These are phyloP conservation scores for Nomada ferruginata DNA, from an alignment of 2,888 invertebrate species.

Conservation along the genomic window DNA sequence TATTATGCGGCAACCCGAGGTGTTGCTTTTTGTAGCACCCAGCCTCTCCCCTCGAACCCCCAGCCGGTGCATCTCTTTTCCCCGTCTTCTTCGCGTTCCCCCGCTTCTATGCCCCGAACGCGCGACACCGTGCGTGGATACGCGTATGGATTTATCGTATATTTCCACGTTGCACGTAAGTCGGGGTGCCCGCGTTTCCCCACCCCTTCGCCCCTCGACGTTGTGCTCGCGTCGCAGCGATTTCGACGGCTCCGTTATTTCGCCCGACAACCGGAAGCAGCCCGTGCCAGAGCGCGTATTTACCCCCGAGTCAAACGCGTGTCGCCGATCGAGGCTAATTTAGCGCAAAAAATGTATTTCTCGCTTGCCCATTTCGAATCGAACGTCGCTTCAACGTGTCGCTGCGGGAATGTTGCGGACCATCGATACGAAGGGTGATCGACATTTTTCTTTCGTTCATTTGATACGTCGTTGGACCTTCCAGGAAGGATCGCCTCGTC, in stretches of 20 bases:
- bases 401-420: not conserved
- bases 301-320: not conserved
- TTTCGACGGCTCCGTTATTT: not conserved
- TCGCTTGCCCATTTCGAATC: too few relatives aligned
- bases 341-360: not conserved
- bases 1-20: conserved; percentile 71
- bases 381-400: too few relatives aligned
- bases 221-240: not conserved
- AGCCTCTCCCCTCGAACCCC: not conserved
- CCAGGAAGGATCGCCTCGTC: conserved; percentile 34
- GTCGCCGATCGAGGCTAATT: not conserved
- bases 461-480: conserved; percentile 11
- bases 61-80: not conserved
- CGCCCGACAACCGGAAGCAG: not conserved
- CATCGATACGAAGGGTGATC: not conserved
- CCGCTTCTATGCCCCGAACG: conserved; percentile 32
- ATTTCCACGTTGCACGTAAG: conserved; percentile 73
- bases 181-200: conserved; percentile 64
- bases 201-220: conserved; percentile 33
- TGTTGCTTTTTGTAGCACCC: conserved; percentile 58
- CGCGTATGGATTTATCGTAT: conserved; percentile 73
- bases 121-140: conserved; percentile 44
- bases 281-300: not conserved
- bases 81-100: not conserved
- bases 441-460: not conserved